A percentile compares a stretch with the other conserved stretches of the same genome.
Evolutionary conservation across 1,140 invertebrate species (phyloP).

Genomic region (Drosophila orosa): DNA sequence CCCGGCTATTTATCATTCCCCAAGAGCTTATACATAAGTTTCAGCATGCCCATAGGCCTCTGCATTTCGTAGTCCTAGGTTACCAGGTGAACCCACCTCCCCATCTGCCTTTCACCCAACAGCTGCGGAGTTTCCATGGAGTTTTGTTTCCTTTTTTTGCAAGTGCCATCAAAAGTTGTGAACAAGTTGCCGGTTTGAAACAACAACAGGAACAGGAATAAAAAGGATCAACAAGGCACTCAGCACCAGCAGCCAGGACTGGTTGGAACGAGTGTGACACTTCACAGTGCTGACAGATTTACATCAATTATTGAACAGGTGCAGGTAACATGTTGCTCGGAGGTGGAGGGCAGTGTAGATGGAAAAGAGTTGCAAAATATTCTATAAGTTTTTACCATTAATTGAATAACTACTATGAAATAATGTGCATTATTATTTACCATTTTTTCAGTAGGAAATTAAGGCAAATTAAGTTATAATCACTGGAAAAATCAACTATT

Average conservation of each 20-base stretch:
- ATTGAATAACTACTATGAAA: neutral
- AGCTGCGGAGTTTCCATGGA: constrained; percentile 60
- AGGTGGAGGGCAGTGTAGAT: neutral
- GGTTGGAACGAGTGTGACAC: constrained; percentile 60
- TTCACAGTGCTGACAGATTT: constrained; percentile 68
- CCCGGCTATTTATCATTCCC: constrained; percentile 77
- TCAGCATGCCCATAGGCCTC: constrained; percentile 33
- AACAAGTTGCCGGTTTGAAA: constrained; percentile 64
- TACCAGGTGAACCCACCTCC: constrained; percentile 3
- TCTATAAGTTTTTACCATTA: neutral
- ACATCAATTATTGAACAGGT: constrained; percentile 75
- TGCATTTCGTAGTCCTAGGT: constrained; percentile 34
- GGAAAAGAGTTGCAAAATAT: neutral
- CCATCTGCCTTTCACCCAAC: constrained; percentile 2
- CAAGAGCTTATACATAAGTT: constrained; percentile 57
- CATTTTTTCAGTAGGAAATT: too few species aligned
- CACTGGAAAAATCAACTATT: too few species aligned
- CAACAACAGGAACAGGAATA: constrained; percentile 36
- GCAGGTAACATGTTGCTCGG: constrained; percentile 38
- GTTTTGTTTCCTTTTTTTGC: constrained; percentile 27
- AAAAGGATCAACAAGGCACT: constrained; percentile 72
- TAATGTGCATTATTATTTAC: neutral
- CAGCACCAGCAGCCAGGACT: constrained; percentile 38
- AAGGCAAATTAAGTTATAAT: too few species aligned
- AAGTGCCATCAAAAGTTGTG: constrained; percentile 60